Base-by-base conservation (phyloP, 2,797 vertebrate genomes). In the Cynodonichthys magdalenae region DNA sequence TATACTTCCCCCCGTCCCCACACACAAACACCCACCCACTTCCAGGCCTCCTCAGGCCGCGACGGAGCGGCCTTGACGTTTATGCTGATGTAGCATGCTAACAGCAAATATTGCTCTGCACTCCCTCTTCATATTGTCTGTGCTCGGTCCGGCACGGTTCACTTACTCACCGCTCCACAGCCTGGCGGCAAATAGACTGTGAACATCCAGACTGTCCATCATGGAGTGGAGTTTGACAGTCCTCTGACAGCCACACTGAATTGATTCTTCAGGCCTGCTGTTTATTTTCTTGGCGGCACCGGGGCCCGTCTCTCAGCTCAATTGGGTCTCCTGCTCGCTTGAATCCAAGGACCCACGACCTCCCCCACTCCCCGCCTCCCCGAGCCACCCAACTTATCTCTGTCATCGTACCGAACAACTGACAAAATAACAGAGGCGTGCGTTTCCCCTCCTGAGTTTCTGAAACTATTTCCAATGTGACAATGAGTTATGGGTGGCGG, bases 71-170 rank as follows among this genome's bases (percentile, higher is more conserved):
- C 86, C 82, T 82, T 87, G 89, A 84, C 79, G 74, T 90, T 90
- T 91, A 84, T 88, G 89, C 88, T 89, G 91, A 92, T 90, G 69
- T 79, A 86, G 87, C 81, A 74, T 51, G 79, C 84, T 83, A 87
- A 82, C 80, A 75, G 88, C 85, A 87, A 77, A 89, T 85, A 86
- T 88, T 84, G 86, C 83, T 81, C 71, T 57, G 72, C 81, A 67
- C 87, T 91, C 85, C 73, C 83, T 88, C 88, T 85, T 89, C 87
- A 89, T 86, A 86, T 86, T 87, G 87, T 88, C 86, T 85, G 67
- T 53, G 77, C 76, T 76, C 36, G 53, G 79, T 60, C 78, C 72
- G 63, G 81, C 86, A 89, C 45, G 86, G 86, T 88, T 89, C 89
- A 86, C 86, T 92, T 87, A 78, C 77, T 87, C 85, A 76, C 84